Evolutionary conservation across 2,113 vertebrate genomes (phyloP).

Genomic region (Eudorcas thomsonii): DNA sequence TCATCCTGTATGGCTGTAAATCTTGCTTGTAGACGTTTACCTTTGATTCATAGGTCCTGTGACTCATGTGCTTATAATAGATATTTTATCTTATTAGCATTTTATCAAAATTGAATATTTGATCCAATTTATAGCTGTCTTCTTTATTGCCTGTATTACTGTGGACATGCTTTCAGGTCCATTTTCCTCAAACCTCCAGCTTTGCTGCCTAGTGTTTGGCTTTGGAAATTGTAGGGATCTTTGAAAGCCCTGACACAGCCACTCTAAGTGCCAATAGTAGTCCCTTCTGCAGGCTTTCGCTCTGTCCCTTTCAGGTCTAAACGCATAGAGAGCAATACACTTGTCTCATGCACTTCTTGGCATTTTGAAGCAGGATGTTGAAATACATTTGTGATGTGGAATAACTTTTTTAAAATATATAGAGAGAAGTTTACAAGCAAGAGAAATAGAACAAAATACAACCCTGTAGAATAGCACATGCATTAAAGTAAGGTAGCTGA

Average conservation of each 20-base stretch:
- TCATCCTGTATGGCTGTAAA: background rate
- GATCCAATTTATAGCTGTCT: background rate
- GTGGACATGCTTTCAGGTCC: fast-evolving
- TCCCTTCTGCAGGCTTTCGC: too few species aligned
- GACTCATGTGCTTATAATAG: background rate
- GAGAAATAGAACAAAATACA: background rate
- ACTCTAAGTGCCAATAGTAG: fast-evolving
- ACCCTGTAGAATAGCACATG: fast-evolving
- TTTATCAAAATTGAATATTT: background rate
- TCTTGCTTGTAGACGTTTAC: background rate
- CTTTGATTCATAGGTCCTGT: background rate
- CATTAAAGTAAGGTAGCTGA: background rate
- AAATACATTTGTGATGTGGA: background rate
- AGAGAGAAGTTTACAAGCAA: background rate
- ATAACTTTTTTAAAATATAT: background rate
- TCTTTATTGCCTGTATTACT: background rate
- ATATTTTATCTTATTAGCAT: background rate
- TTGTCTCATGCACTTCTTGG: background rate
- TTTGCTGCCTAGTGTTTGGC: background rate
- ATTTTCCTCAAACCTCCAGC: background rate
- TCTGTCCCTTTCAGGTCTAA: background rate
- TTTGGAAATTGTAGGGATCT: background rate
- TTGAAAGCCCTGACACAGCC: background rate
- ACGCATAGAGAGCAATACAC: fast-evolving
- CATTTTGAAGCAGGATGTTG: background rate